Base-by-base conservation (phyloP, 1,140 invertebrate species). In the Oedothorax gibbosus region DNA sequence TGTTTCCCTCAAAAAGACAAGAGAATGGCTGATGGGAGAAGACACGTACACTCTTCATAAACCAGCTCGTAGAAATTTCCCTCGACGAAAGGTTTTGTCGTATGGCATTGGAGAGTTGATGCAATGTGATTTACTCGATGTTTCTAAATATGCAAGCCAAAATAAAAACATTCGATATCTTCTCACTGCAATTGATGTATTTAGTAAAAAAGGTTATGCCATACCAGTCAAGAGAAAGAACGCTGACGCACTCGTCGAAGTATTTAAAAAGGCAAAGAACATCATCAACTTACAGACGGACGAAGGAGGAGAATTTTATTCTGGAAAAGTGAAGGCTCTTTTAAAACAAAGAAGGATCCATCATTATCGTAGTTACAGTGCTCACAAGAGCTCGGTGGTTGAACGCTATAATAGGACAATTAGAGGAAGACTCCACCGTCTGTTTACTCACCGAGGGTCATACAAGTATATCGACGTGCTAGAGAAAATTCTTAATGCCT, bases 321-420 rank as follows among this genome's bases (percentile, higher is more conserved):
- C 35, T 77, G 15, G 3, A 2, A 5, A 53, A 2, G 20, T 77
- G 11, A 15, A 77, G 53, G 2, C 8, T 18, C 51, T 65, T 20
- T 77, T 77, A 50, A 77, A 77, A 18, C 62, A 62, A 15, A 7
- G 51, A 10, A 50, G 8, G 10, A 77, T 64, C 18, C 62, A 77
- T 15, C 75, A 64, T 15, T 65, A 77, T 50, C 51, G 21, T 12
- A 35, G 57, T 49, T 14, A 64, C 18, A 18, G 75, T 18, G 75
- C 50, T 62, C 60, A 64, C 18, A 77, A 64, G 20, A 15, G 57
- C 20, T 64, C 21, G 9, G 75, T 77, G 0, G 54, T 77, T 49
- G 75, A 77, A 35, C 49, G 75, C 20, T 77, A 64, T n/a, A 77
- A 62, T 60, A 65, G 75, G 65, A 77, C 56, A 64, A 50, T 65